These are phyloP conservation scores for Gambelia wislizenii DNA, from an alignment of 2,797 vertebrate genomes.

Conservation along the genomic window DNA sequence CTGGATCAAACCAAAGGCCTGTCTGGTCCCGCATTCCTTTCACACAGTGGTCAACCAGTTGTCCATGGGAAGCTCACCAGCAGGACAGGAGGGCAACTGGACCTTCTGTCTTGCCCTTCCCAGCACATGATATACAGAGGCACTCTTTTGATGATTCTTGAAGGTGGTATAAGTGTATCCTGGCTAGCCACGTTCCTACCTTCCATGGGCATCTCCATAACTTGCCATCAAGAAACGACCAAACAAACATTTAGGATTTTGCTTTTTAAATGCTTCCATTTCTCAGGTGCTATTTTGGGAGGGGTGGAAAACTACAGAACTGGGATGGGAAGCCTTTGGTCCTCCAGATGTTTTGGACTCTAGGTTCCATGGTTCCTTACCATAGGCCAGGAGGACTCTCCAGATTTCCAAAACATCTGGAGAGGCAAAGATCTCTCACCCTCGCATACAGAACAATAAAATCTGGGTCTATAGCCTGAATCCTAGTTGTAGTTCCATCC, in stretches of 20 bases:
- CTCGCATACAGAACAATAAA: not conserved
- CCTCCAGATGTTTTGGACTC: not conserved
- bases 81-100: not conserved
- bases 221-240: no score
- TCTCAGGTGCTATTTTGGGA: not conserved
- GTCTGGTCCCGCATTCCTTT: not conserved
- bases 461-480: not conserved
- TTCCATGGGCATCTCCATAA: no score
- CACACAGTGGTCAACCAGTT: not conserved
- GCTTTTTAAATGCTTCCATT: not conserved
- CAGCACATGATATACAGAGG: no score
- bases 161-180: no score
- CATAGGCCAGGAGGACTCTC: not conserved
- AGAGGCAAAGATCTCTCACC: not conserved
- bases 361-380: not conserved
- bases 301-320: no score
- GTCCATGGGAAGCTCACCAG: not conserved
- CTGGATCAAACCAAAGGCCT: no score
- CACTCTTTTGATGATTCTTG: no score
- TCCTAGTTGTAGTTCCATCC: no score
- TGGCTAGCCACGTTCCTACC: no score
- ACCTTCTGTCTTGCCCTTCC: no score
- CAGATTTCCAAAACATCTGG: not conserved
- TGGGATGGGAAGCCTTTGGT: no score
- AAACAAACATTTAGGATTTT: not conserved